Conservation (phyloP, 2,888 invertebrate genomes). For the Epinotia demarniana region DNA sequence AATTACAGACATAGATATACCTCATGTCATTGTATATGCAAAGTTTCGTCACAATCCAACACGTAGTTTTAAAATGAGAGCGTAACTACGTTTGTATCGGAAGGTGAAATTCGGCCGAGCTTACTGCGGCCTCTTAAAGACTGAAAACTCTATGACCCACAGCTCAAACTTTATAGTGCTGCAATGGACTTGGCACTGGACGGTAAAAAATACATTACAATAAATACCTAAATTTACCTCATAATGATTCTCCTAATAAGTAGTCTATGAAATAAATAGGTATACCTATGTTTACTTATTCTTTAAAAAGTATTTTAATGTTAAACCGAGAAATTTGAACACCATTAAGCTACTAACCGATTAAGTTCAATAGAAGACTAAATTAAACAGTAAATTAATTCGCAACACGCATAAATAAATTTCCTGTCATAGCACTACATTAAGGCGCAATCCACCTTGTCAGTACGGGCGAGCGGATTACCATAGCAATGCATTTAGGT, state of each 20-base stretch:
- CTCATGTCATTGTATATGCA: too few relatives aligned
- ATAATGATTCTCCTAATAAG: too few relatives aligned
- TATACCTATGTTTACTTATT: too few relatives aligned
- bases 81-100: too few relatives aligned
- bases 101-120: too few relatives aligned
- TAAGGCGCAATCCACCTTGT: slow-evolving; percentile 25
- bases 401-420: slow-evolving; percentile 17
- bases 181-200: not conserved
- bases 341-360: not conserved
- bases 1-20: too few relatives aligned
- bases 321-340: not conserved
- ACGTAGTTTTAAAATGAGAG: too few relatives aligned
- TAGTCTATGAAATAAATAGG: too few relatives aligned
- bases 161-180: not conserved
- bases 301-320: too few relatives aligned
- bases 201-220: not conserved
- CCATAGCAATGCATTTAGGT: slow-evolving; percentile 35
- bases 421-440: not conserved
- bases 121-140: too few relatives aligned
- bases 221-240: too few relatives aligned
- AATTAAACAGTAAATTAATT: slow-evolving; percentile 20
- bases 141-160: not conserved
- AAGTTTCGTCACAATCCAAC: too few relatives aligned
- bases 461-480: slow-evolving; percentile 25
- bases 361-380: slow-evolving; percentile 5